phyloP scores from a whole-genome alignment of 2,113 vertebrate species.

The Hypocryptadius cinnamomeus region DNA sequence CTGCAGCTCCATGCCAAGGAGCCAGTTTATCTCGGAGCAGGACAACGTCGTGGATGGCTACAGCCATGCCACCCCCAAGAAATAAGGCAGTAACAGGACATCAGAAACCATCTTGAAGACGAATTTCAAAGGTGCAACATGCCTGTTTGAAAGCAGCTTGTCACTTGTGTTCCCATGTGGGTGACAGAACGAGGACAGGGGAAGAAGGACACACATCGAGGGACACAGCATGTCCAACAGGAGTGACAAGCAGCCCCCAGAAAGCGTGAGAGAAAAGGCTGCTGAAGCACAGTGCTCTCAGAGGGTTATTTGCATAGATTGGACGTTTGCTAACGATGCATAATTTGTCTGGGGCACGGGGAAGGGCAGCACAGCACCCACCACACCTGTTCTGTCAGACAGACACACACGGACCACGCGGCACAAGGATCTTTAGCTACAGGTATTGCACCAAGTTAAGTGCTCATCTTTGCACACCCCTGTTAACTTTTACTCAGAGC shows the following conservation, averaged over 20 bases:
- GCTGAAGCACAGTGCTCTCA: constrained; percentile 40
- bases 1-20: background rate
- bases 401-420: constrained; percentile 37
- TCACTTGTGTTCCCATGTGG: background rate
- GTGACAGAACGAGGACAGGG: background rate
- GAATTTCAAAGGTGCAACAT: constrained; percentile 51
- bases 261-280: constrained; percentile 48
- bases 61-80: background rate
- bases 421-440: constrained; percentile 62
- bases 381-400: constrained; percentile 13
- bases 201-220: background rate
- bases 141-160: constrained; percentile 3
- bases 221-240: background rate
- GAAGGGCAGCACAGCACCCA: background rate
- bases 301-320: constrained; percentile 75
- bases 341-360: constrained; percentile 43
- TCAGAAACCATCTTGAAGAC: background rate
- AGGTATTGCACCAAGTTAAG: constrained; percentile 78
- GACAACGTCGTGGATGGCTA: background rate
- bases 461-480: constrained; percentile 74
- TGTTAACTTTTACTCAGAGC: constrained; percentile 72
- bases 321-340: constrained; percentile 60
- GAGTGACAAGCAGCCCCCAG: constrained; percentile 43
- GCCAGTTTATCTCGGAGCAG: background rate
- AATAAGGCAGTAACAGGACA: constrained; percentile 58